Base-by-base conservation (phyloP, 2,888 invertebrate species). In the Pristionchus entomophagus region DNA sequence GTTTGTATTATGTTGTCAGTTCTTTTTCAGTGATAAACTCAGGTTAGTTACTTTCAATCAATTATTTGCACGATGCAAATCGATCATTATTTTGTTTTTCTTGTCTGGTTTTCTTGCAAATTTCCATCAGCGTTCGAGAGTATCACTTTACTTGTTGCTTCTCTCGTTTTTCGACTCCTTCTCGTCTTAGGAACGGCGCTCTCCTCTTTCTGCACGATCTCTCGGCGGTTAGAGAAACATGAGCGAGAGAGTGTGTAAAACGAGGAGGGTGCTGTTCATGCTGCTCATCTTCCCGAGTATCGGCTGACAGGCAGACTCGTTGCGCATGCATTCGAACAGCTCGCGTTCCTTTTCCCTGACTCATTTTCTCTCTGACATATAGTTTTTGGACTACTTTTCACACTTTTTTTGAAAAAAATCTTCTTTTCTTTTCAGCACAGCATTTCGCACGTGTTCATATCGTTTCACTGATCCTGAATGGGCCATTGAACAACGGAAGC, bases 301-400 rank as follows among this genome's bases (percentile, higher is more conserved):
- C 65, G 35, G 35, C 19, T 65, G 65, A 38, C 65, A 65, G 26
- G 29, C 32, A 4, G n/a, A 32, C 65, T 65, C 35, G n/a, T n/a
- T n/a, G n/a, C n/a, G 65, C 65, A 65, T 65, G 65, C 65, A 65
- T 65, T 65, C 35, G 19, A 65, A 65, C 65, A 29, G 32, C 65
- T 65, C 65, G 59, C 65, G 62, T 29, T 32, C 32, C 62, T n/a
- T n/a, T n/a, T n/a, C n/a, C n/a, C n/a, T n/a, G n/a, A n/a, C n/a
- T n/a, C n/a, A 62, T 29, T 26, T 62, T 62, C 32, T 62, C 29
- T 29, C 26, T 22, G 56, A 5, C 26, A 10, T 14, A 53, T 53
- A 26, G 17, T 26, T 26, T 35, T 65, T 35, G 65, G 32, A 32
- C 62, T 62, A 45, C 14, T 45, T 45, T 45, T n/a, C n/a, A n/a